phyloP scores from a whole-genome alignment of 2,888 invertebrate species.

The Eupithecia pulchellata region DNA sequence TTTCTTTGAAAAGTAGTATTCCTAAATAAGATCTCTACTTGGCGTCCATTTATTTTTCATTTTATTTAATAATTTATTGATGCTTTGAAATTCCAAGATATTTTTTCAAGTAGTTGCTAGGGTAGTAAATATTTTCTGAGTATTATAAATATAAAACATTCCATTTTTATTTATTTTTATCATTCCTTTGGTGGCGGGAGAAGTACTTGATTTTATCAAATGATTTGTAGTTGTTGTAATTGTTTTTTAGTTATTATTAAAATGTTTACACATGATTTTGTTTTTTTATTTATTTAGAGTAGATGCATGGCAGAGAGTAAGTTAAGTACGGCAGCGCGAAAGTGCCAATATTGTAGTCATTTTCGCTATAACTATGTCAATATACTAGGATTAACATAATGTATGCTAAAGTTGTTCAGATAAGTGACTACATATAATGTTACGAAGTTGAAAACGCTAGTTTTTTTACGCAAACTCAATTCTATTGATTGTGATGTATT shows the following conservation, averaged over 20 bases:
- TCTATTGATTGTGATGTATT: slow-evolving; percentile 59
- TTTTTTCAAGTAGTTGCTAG: slow-evolving; percentile 38
- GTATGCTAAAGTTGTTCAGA: slow-evolving; percentile 38
- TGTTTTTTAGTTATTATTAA: slow-evolving; percentile 73
- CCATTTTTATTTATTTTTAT: slow-evolving; percentile 47
- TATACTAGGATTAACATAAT: slow-evolving; percentile 42
- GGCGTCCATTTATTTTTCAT: slow-evolving; percentile 58
- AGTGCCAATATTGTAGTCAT: slow-evolving; percentile 65
- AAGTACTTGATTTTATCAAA: slow-evolving; percentile 65
- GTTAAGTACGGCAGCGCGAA: slow-evolving; percentile 54
- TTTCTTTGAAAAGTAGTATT: slow-evolving; percentile 50
- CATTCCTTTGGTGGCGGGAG: slow-evolving; percentile 70
- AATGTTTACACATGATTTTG: slow-evolving; percentile 72
- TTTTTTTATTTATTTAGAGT: slow-evolving; percentile 55
- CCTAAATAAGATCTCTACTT: slow-evolving; percentile 58
- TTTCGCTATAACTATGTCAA: slow-evolving; percentile 75
- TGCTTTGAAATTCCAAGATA: slow-evolving; percentile 25
- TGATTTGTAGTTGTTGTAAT: slow-evolving; percentile 65
- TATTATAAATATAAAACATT: slow-evolving; percentile 50
- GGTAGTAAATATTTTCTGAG: slow-evolving; percentile 11
- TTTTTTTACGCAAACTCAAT: slow-evolving; percentile 67
- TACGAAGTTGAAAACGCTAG: slow-evolving; percentile 48
- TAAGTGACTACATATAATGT: slow-evolving; percentile 36
- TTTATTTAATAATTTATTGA: slow-evolving; percentile 12
- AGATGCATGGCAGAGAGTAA: slow-evolving; percentile 49